Conservation (phyloP, 37 sponge, comb jelly and placozoan species). For the Geodia barretti region DNA sequence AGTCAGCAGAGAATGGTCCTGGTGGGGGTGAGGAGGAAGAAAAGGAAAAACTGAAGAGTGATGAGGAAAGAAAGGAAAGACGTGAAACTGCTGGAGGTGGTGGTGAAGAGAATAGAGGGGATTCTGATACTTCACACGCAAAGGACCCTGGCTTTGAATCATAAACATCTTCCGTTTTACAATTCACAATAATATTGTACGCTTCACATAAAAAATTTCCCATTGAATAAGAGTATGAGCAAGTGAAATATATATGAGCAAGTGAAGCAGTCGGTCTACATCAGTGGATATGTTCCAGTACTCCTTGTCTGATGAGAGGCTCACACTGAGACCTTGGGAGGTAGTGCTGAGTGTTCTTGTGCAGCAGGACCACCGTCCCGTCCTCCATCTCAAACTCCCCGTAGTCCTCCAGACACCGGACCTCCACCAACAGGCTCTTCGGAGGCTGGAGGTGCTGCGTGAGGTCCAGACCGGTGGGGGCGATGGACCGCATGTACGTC, state of each 20-base stretch:
- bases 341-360: conserved; percentile 83
- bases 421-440: conserved; percentile 85
- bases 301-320: conserved; percentile 91
- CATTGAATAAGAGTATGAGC: too few relatives aligned
- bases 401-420: conserved; percentile 85
- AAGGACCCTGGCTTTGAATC: too few relatives aligned
- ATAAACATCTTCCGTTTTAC: too few relatives aligned
- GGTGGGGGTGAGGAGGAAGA: not conserved
- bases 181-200: too few relatives aligned
- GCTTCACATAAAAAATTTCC: too few relatives aligned
- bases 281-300: conserved; percentile 83
- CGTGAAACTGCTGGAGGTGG: too few relatives aligned
- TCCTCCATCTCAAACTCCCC: conserved; percentile 95
- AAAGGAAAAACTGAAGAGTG: too few relatives aligned
- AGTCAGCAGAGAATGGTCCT: not conserved
- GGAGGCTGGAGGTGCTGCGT: conserved; percentile 87
- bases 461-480: conserved; percentile 74
- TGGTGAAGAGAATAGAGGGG: too few relatives aligned
- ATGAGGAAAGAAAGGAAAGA: too few relatives aligned
- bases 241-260: too few relatives aligned
- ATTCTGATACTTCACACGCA: too few relatives aligned
- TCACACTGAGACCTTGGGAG: conserved; percentile 91
- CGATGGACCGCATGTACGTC: conserved; percentile 88
- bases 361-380: conserved; percentile 78
- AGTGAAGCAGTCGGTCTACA: too few relatives aligned